Base-by-base conservation (phyloP, 2,888 invertebrate species). In the Eupeodes latifasciatus region DNA sequence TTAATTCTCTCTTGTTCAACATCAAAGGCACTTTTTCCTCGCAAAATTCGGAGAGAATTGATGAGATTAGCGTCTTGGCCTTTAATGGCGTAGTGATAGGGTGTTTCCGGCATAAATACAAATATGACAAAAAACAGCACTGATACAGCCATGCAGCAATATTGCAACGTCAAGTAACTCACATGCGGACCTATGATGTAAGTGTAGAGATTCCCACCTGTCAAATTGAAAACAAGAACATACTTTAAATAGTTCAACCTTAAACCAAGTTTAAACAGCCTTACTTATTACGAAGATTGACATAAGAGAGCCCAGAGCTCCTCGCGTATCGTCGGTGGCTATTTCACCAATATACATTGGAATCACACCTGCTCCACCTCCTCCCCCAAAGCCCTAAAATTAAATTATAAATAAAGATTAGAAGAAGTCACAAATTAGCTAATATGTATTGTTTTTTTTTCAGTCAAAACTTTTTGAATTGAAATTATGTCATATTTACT, bases 341-440 rank as follows among this genome's bases (percentile, higher is more conserved):
- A 98, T 96, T 93, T 98, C 98, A 51, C 97, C 97, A 85, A 97
- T 95, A 93, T 98, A 98, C 95, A 98, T 96, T 0, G 98, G 97
- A 0, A 96, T 95, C 0, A 96, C 95, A 0, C 96, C 96, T 93
- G 96, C 96, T 9, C 96, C 94, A 91, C 96, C 95, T 0, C 96
- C 96, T 0, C 96, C 95, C 0, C 95, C 95, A 0, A 96, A 90
- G 59, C 97, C 97, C 92, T 90, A 16, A n/a, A n/a, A n/a, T n/a
- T n/a, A n/a, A n/a, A n/a, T n/a, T n/a, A n/a, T n/a, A n/a, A n/a
- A n/a, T n/a, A n/a, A n/a, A n/a, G n/a, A n/a, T n/a, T n/a, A n/a
- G n/a, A n/a, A n/a, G n/a, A n/a, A n/a, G n/a, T n/a, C n/a, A n/a
- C n/a, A n/a, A n/a, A n/a, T n/a, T n/a, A n/a, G n/a, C n/a, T n/a